These are phyloP conservation scores for Dryobates pubescens DNA, from an alignment of 2,797 vertebrate genomes.

Conservation along the genomic window DNA sequence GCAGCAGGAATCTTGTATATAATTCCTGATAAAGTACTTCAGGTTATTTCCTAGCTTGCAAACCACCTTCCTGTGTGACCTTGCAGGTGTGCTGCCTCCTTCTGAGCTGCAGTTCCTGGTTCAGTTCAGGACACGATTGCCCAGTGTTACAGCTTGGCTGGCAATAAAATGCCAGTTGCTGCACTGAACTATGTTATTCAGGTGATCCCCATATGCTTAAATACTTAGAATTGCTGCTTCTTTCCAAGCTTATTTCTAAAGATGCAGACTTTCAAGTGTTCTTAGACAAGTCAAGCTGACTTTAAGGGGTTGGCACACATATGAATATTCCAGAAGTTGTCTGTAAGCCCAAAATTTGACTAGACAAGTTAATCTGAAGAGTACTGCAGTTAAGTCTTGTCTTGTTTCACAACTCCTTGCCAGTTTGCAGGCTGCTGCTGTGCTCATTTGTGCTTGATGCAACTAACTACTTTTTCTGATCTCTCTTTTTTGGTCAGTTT, in stretches of 20 bases:
- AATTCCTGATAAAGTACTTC: background rate
- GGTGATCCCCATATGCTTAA: background rate
- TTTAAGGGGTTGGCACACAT: background rate
- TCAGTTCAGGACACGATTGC: background rate
- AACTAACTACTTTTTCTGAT: background rate
- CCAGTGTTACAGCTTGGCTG: background rate
- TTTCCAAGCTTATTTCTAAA: background rate
- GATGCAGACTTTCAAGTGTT: background rate
- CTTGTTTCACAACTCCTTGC: background rate
- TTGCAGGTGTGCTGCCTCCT: background rate
- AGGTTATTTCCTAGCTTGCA: background rate
- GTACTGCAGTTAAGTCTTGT: background rate
- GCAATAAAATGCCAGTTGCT: background rate
- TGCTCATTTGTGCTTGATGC: accelerated
- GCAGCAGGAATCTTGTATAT: background rate
- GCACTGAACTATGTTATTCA: background rate
- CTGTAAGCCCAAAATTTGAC: background rate
- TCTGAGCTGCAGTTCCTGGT: background rate
- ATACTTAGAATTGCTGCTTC: background rate
- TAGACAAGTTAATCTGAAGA: background rate
- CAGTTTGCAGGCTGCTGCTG: background rate
- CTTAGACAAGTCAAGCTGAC: background rate
- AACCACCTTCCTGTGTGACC: background rate
- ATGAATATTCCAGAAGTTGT: background rate
- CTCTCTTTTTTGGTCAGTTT: background rate